phyloP scores from a whole-genome alignment of 2,888 invertebrate genomes.

The Argyresthia goedartella region DNA sequence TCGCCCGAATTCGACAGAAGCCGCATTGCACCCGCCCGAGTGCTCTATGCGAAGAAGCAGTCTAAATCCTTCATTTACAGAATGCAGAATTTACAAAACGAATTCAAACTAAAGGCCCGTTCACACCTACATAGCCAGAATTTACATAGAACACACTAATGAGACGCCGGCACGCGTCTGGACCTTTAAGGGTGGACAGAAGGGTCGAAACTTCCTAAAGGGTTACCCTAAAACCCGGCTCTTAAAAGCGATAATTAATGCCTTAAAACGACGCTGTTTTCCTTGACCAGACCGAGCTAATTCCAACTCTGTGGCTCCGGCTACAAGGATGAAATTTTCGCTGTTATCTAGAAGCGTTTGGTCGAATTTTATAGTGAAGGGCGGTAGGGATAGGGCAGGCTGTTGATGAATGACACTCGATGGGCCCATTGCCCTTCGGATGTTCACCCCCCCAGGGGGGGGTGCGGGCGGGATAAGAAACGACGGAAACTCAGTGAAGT shows the following conservation, averaged over 20 bases:
- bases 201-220: constrained; percentile 65
- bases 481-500: constrained; percentile 63
- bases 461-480: constrained; percentile 62
- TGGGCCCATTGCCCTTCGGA: constrained; percentile 70
- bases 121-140: constrained; percentile 43
- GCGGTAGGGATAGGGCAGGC: constrained; percentile 41
- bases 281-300: constrained; percentile 15
- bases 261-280: constrained; percentile 53
- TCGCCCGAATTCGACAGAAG: no score
- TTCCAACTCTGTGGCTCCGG: constrained; percentile 16
- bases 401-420: constrained; percentile 69
- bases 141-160: constrained; percentile 57
- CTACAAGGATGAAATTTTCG: constrained; percentile 21
- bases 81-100: constrained; percentile 7
- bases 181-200: constrained; percentile 61
- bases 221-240: constrained; percentile 63
- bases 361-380: constrained; percentile 42
- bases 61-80: no score
- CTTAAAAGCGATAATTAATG: constrained; percentile 59
- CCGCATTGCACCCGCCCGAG: no score
- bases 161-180: constrained; percentile 51
- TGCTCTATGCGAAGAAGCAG: no score
- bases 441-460: no score
- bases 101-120: constrained; percentile 39
- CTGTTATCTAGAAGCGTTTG: constrained; percentile 21